Conservation (phyloP, 2,888 invertebrate species). For the Epistrophe grossulariae region DNA sequence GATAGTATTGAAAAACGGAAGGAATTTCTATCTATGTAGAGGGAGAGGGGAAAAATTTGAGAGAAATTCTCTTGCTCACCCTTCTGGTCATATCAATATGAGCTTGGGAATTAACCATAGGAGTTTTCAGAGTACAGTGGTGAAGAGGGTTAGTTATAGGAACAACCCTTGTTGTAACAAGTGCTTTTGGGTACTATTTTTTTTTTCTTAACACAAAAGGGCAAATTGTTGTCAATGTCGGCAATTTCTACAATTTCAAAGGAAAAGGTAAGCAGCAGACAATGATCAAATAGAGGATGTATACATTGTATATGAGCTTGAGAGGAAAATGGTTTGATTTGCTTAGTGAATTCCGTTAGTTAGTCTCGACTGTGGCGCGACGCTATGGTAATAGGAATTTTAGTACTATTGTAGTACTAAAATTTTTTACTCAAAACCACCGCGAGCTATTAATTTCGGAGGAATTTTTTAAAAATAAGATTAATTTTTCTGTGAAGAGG, state of each 20-base stretch:
- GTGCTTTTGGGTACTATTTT: constrained; percentile 19
- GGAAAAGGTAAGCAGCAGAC: constrained; percentile 4
- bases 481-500: too few species aligned
- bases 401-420: constrained; percentile 28
- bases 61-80: constrained; percentile 5
- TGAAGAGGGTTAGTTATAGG: not conserved
- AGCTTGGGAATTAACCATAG: not conserved
- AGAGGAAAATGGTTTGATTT: constrained; percentile 10
- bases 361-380: not conserved
- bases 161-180: constrained; percentile 47
- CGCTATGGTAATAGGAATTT: not conserved
- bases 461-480: too few species aligned
- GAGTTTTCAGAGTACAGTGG: constrained; percentile 18
- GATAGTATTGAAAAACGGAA: not conserved
- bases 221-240: constrained; percentile 57
- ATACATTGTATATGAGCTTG: not conserved
- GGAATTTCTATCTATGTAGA: not conserved
- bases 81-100: not conserved
- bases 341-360: constrained; percentile 57
- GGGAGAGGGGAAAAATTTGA: constrained; percentile 9
- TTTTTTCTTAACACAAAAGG: constrained; percentile 47
- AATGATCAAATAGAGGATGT: constrained; percentile 42
- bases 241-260: constrained; percentile 32
- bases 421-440: too few species aligned
- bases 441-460: too few species aligned